Evolutionary conservation across 1,140 invertebrate genomes (phyloP), one percentile per base, ranked within the genome.

Genomic region (Cydia splendana): DNA sequence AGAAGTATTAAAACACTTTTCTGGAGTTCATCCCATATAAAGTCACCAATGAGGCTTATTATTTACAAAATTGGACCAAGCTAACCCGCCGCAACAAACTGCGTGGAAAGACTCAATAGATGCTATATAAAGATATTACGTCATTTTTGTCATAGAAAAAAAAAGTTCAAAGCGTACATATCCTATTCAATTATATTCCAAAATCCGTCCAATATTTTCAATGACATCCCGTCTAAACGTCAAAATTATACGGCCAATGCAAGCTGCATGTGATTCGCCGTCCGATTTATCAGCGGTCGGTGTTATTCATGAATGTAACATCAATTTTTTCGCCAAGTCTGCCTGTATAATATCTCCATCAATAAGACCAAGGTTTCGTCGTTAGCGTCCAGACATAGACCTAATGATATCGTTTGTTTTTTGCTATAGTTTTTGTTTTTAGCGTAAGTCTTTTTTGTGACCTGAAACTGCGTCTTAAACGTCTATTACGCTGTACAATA

Each of bases 251-350:
- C 90, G 77, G 45, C 77, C 28, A 30, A 13, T 71, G 69, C 65
- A 79, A 85, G 79, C 84, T 91, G 90, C 90, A 86, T 86, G 79
- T 75, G n/a, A 12, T 65, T 28, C 24, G 42, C 65, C 65, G 24
- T 12, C n/a, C 80, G 81, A 87, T 87, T 84, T 82, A 87, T 89
- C 86, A 88, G 79, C 74, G 75, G 57, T 83, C 78, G 81, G 81
- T 84, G 82, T 78, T 82, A 71, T 75, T 80, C 82, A 91, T 91
- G 88, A 87, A 88, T 89, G 77, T 87, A 85, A 82, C 87, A 91
- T 87, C 53, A 73, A 65, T 77, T 81, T 86, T 81, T 82, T 79
- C 73, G 67, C 77, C 77, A 48, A 34, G 81, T 82, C 77, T 65
- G 78, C 65, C 69, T n/a, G 86, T 82, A 86, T 89, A 88, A 87